These are phyloP conservation scores for Acanthosepion pharaonis DNA, from an alignment of 2,888 invertebrate species.

Conservation along the genomic window DNA sequence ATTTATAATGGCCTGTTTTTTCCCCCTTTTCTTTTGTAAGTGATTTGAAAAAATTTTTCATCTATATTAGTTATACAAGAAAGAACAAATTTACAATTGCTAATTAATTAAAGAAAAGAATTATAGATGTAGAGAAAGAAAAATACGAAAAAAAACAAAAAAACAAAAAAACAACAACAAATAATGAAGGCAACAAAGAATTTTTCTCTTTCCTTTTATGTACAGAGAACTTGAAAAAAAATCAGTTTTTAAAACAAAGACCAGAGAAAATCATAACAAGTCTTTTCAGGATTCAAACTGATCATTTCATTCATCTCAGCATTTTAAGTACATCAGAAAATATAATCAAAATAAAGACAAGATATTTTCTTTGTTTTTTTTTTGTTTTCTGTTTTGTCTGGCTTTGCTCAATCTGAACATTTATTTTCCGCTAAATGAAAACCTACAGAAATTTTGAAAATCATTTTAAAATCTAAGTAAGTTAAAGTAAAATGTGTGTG, in stretches of 20 bases:
- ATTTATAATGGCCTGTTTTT: not conserved
- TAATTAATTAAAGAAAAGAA: not conserved
- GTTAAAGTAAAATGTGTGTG: too few relatives aligned
- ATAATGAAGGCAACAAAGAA: not conserved
- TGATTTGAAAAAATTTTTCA: not conserved
- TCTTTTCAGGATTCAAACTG: constrained; percentile 4
- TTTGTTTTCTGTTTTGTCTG: not conserved
- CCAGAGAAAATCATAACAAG: not conserved
- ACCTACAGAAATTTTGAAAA: not conserved
- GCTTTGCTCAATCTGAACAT: not conserved
- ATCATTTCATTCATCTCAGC: not conserved
- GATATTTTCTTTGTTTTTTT: not conserved
- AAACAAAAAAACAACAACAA: not conserved
- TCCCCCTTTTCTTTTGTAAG: not conserved
- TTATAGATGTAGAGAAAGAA: not conserved
- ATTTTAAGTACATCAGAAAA: constrained; percentile 6
- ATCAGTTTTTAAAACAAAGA: not conserved
- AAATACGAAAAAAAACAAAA: not conserved
- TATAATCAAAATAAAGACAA: not conserved
- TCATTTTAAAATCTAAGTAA: too few relatives aligned
- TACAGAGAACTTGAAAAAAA: not conserved
- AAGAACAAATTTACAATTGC: not conserved
- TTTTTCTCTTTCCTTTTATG: not conserved
- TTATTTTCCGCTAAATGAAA: not conserved
- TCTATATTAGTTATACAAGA: not conserved